These are phyloP conservation scores for Oikopleura dioica DNA, from an alignment of 23 tunicate genomes.

Conservation along the genomic window DNA sequence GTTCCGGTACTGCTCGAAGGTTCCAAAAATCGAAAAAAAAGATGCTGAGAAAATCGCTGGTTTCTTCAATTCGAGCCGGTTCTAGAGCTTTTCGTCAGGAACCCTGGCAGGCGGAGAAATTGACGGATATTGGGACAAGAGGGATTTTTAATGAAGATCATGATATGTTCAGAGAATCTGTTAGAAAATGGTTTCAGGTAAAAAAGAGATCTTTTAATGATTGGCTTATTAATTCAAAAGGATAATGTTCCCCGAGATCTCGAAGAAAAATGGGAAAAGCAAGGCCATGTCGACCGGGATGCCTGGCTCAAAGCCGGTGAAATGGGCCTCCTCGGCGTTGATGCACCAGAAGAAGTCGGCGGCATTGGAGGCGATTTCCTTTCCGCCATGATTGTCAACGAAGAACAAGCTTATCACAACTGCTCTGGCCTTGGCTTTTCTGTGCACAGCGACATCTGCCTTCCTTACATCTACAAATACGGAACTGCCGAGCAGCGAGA, in stretches of 20 bases:
- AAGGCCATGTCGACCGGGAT: neutral
- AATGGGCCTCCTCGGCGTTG: slow-evolving; percentile 45
- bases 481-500: slow-evolving; percentile 73
- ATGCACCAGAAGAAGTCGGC: slow-evolving; percentile 48
- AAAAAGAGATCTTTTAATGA: too few species aligned
- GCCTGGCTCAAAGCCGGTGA: slow-evolving; percentile 33
- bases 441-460: slow-evolving; percentile 39
- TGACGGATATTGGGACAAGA: slow-evolving; percentile 84
- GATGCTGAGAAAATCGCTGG: too few species aligned
- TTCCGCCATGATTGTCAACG: slow-evolving; percentile 76
- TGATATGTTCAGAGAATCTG: slow-evolving; percentile 77
- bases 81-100: slow-evolving; percentile 18
- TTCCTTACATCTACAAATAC: slow-evolving; percentile 80
- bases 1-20: too few species aligned
- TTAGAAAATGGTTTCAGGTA: slow-evolving; percentile 60
- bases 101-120: slow-evolving; percentile 41
- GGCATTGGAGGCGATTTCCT: slow-evolving; percentile 94
- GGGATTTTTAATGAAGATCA: slow-evolving; percentile 48
- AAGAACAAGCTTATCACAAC: slow-evolving; percentile 60
- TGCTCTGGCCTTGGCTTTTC: slow-evolving; percentile 17
- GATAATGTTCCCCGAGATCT: slow-evolving; percentile 60
- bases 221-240: too few species aligned
- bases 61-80: too few species aligned
- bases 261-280: slow-evolving; percentile 24
- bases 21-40: too few species aligned